Evolutionary conservation across 2,888 invertebrate genomes (phyloP).

Genomic region (Dryocosmus kuriphilus): DNA sequence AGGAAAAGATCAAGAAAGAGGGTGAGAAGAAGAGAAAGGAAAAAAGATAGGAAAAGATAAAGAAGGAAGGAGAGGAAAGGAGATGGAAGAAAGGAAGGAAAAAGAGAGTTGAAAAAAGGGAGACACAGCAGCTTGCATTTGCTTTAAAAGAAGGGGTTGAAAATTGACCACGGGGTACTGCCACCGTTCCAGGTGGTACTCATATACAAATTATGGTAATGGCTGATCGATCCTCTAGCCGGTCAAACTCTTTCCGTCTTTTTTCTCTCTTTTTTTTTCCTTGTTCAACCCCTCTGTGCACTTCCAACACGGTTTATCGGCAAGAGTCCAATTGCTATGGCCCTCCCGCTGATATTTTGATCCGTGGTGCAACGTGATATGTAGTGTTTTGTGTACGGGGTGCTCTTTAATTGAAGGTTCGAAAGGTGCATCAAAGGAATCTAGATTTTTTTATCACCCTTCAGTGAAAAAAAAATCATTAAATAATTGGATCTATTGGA

Average conservation of each 20-base stretch:
- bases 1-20: slow-evolving; percentile 42
- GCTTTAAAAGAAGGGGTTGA: slow-evolving; percentile 45
- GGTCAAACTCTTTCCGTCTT: slow-evolving; percentile 37
- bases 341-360: slow-evolving; percentile 64
- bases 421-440: background rate
- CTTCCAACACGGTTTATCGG: slow-evolving; percentile 48
- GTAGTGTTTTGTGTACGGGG: slow-evolving; percentile 11
- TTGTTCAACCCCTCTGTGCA: slow-evolving; percentile 2
- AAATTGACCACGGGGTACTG: slow-evolving; percentile 64
- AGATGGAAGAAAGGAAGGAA: slow-evolving; percentile 16
- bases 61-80: slow-evolving; percentile 2
- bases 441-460: background rate
- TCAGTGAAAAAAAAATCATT: background rate
- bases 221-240: slow-evolving; percentile 59
- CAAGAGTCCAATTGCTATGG: slow-evolving; percentile 31
- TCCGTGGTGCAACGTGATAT: slow-evolving; percentile 62
- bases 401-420: background rate
- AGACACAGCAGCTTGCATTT: slow-evolving; percentile 42
- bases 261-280: slow-evolving; percentile 11
- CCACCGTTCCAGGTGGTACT: slow-evolving; percentile 70
- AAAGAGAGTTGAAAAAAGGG: slow-evolving; percentile 51
- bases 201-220: slow-evolving; percentile 74
- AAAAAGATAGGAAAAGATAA: slow-evolving; percentile 37
- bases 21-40: slow-evolving; percentile 18
- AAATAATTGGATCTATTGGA: background rate